phyloP scores from a whole-genome alignment of 2,888 invertebrate genomes.

The Silvanus unidentatus region DNA sequence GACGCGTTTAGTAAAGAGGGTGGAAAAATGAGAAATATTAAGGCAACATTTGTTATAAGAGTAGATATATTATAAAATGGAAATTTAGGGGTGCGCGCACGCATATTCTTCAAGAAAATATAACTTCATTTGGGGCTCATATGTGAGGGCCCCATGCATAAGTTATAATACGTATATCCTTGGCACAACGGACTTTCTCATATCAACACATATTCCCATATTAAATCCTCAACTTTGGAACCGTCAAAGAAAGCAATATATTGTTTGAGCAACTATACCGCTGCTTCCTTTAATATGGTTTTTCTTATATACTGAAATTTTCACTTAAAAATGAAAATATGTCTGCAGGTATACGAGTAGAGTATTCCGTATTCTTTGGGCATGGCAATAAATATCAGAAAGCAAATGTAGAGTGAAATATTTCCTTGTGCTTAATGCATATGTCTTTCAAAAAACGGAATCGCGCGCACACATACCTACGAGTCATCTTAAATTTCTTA shows the following conservation, averaged over 20 bases:
- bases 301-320: slow-evolving; percentile 21
- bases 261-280: slow-evolving; percentile 22
- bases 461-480: too few relatives aligned
- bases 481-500: too few relatives aligned
- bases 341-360: background rate
- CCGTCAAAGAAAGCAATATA: slow-evolving; percentile 10
- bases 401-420: too few relatives aligned
- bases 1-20: too few relatives aligned
- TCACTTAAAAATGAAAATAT: slow-evolving; percentile 12
- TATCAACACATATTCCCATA: slow-evolving; percentile 13
- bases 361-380: too few relatives aligned
- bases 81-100: slow-evolving; percentile 18
- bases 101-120: slow-evolving; percentile 17
- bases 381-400: too few relatives aligned
- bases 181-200: slow-evolving; percentile 9
- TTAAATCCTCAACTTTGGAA: slow-evolving; percentile 4
- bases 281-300: slow-evolving; percentile 26
- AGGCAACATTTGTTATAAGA: slow-evolving; percentile 28
- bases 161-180: slow-evolving; percentile 17
- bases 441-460: too few relatives aligned
- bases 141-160: slow-evolving; percentile 30
- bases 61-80: slow-evolving; percentile 24
- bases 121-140: slow-evolving; percentile 29
- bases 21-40: slow-evolving; percentile 18
- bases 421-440: too few relatives aligned